Conservation (phyloP, 2,888 invertebrate genomes). For the Eupithecia subumbrata region DNA sequence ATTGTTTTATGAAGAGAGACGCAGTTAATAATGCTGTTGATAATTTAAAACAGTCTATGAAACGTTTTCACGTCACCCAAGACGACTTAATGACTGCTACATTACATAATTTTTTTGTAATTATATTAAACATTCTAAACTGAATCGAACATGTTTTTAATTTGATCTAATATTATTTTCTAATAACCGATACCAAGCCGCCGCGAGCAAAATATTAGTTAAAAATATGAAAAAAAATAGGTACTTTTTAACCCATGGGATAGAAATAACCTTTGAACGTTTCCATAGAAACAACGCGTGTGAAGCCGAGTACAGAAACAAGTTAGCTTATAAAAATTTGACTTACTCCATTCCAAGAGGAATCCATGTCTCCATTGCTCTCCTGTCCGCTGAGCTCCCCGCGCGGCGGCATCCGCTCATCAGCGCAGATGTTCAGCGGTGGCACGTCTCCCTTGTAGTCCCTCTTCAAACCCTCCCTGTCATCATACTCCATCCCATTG, state of each 20-base stretch:
- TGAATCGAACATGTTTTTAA: too few species aligned
- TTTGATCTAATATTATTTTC: too few species aligned
- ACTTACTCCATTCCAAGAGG: constrained; percentile 89
- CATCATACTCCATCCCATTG: constrained; percentile 66
- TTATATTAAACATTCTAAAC: too few species aligned
- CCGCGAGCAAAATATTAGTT: too few species aligned
- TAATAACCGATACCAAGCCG: too few species aligned
- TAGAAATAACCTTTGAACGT: neutral
- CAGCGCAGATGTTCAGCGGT: constrained; percentile 89
- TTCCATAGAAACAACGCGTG: neutral
- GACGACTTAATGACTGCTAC: too few species aligned
- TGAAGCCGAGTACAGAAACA: neutral
- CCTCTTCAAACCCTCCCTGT: constrained; percentile 55
- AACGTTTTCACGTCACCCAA: too few species aligned
- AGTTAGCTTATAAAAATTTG: neutral
- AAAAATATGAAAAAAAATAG: neutral
- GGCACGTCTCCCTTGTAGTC: constrained; percentile 74
- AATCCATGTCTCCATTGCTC: constrained; percentile 92
- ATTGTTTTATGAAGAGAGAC: too few species aligned
- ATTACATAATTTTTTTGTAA: too few species aligned
- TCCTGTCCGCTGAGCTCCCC: constrained; percentile 95
- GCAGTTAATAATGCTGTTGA: too few species aligned
- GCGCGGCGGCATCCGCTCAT: constrained; percentile 94
- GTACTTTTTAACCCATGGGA: neutral
- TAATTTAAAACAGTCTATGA: too few species aligned